phyloP scores from a whole-genome alignment of 2,888 invertebrate genomes.

The Pseudococcus viburni region DNA sequence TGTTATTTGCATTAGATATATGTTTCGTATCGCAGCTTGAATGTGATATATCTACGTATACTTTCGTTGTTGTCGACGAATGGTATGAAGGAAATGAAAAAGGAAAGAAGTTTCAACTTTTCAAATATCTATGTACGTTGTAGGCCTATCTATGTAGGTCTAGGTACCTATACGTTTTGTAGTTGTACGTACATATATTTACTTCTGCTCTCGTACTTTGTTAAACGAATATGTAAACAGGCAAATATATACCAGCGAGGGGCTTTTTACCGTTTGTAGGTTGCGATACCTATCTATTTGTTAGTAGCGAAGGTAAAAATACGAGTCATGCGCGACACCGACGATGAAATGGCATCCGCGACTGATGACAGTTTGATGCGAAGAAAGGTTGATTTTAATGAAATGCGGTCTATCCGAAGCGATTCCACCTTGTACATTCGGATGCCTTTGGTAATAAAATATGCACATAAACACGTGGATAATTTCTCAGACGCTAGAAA shows the following conservation, averaged over 20 bases:
- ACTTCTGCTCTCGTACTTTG: not conserved
- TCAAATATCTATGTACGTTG: not conserved
- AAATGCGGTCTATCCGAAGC: not conserved
- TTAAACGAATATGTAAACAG: slow-evolving; percentile 10
- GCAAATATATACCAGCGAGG: not conserved
- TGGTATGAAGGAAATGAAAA: not conserved
- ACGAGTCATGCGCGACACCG: not conserved
- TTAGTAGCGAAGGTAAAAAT: not conserved
- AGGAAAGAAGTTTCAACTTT: not conserved
- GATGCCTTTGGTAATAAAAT: not conserved
- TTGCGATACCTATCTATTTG: not conserved
- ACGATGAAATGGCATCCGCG: not conserved
- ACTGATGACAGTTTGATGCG: not conserved
- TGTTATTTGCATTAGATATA: not conserved
- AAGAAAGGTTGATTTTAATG: not conserved
- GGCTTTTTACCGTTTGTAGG: not conserved
- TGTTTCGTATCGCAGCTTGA: not conserved
- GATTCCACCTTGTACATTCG: not conserved
- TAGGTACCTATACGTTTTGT: not conserved
- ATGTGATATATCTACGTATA: not conserved
- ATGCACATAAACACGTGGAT: slow-evolving; percentile 2
- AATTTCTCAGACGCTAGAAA: not conserved
- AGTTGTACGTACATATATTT: too few relatives aligned
- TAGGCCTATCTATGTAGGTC: not conserved
- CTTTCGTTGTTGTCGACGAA: not conserved